Evolutionary conservation across 2,888 invertebrate genomes (phyloP).

Genomic region (Yponomeuta evonymella): DNA sequence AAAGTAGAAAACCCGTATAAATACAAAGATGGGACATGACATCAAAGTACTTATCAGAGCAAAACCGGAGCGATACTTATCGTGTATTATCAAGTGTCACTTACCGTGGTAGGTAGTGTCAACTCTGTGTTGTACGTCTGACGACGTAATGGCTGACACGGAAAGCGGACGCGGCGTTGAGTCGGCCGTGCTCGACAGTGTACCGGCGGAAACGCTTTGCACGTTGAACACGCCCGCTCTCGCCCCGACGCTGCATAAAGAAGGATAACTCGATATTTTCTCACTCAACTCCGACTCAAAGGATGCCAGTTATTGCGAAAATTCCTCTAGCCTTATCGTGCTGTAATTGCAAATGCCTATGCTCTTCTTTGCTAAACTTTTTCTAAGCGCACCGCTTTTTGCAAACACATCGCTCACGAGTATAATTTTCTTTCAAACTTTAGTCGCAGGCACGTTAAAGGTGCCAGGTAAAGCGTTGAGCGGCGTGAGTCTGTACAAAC

Average conservation of each 20-base stretch:
- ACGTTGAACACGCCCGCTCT: neutral
- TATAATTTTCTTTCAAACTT: neutral
- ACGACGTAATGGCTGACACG: too few species aligned
- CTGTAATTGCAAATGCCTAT: neutral
- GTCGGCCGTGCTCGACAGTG: too few species aligned
- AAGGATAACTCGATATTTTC: conserved; percentile 1
- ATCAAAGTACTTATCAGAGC: too few species aligned
- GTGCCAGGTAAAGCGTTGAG: neutral
- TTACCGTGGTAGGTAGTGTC: too few species aligned
- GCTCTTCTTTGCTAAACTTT: neutral
- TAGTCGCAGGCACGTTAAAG: neutral
- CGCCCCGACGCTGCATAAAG: neutral
- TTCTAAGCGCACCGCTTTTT: neutral
- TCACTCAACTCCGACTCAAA: neutral
- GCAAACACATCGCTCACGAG: neutral
- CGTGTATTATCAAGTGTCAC: too few species aligned
- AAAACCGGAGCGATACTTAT: too few species aligned
- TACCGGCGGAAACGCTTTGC: neutral
- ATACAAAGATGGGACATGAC: too few species aligned
- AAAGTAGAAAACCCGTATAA: too few species aligned
- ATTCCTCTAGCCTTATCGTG: neutral
- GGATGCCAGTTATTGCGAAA: neutral
- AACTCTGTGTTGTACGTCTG: too few species aligned
- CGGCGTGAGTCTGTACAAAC: neutral
- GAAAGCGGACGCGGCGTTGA: too few species aligned